These are phyloP conservation scores for Sycophila texana DNA, from an alignment of 2,888 invertebrate genomes.

Conservation along the genomic window DNA sequence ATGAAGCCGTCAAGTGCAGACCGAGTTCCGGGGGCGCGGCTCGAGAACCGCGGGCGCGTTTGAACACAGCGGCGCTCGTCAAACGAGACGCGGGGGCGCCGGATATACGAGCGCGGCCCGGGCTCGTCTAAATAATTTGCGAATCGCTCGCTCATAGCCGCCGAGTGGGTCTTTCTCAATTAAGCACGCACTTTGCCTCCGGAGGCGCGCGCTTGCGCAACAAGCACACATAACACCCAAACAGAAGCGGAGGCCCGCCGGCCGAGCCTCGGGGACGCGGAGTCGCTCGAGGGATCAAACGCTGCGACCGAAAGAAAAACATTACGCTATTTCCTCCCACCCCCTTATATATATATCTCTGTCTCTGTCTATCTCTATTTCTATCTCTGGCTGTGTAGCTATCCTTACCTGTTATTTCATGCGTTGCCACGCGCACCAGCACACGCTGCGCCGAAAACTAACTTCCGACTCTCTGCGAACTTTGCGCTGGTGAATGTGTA, in stretches of 20 bases:
- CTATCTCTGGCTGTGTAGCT: conserved; percentile 14
- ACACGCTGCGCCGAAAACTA: too few species aligned
- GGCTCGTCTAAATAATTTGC: conserved; percentile 47
- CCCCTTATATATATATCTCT: not conserved
- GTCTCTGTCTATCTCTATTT: not conserved
- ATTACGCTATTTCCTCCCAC: not conserved
- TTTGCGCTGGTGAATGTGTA: not conserved
- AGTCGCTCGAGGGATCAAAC: conserved; percentile 31
- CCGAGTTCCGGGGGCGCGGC: too few species aligned
- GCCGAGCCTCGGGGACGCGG: not conserved
- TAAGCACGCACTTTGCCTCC: conserved; percentile 40
- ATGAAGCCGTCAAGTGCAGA: too few species aligned
- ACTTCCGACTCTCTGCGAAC: conserved; percentile 1
- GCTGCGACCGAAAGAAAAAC: not conserved
- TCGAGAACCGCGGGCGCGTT: not conserved
- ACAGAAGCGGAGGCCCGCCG: too few species aligned
- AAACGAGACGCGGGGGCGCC: conserved; percentile 16
- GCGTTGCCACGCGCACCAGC: too few species aligned
- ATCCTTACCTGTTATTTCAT: not conserved
- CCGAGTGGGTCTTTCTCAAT: conserved; percentile 31
- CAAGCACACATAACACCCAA: not conserved
- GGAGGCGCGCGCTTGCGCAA: not conserved
- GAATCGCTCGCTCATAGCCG: conserved; percentile 22
- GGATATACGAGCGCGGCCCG: not conserved
- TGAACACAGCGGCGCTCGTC: conserved; percentile 31